These are phyloP conservation scores for Piezodorus guildinii DNA, from an alignment of 1,140 invertebrate species.

Conservation along the genomic window DNA sequence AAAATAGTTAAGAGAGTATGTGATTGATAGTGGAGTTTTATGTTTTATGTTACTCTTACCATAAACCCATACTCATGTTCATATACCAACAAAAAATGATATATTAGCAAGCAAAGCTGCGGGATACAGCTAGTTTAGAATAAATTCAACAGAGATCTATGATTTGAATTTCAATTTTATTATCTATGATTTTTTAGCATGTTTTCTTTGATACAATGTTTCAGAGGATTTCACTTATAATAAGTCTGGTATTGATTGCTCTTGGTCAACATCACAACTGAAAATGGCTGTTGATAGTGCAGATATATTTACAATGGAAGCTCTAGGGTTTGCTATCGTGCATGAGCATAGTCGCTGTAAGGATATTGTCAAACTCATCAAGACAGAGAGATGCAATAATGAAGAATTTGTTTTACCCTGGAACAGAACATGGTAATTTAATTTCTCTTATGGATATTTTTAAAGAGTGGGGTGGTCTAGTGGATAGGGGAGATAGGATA, in stretches of 20 bases:
- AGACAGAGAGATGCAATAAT: conserved; percentile 54
- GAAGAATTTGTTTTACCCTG: conserved; percentile 54
- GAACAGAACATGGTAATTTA: conserved; percentile 54
- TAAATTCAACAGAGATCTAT: too few species aligned
- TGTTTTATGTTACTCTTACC: too few species aligned
- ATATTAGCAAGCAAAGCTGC: too few species aligned
- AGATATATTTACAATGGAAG: conserved; percentile 62
- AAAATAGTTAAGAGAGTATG: too few species aligned
- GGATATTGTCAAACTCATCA: conserved; percentile 46
- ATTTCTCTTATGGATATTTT: neutral
- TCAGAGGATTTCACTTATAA: conserved; percentile 26
- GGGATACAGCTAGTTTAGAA: too few species aligned
- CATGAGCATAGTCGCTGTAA: conserved; percentile 32
- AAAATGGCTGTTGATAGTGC: conserved; percentile 56
- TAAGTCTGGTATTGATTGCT: conserved; percentile 18
- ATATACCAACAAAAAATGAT: too few species aligned
- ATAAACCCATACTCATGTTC: too few species aligned
- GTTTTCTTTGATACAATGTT: conserved; percentile 9
- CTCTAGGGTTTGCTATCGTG: conserved; percentile 38
- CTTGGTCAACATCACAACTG: conserved; percentile 25
- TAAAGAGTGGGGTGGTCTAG: too few species aligned
- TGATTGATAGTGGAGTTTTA: too few species aligned
- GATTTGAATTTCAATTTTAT: too few species aligned
- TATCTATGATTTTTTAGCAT: too few species aligned
- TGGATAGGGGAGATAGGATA: too few species aligned